A percentile compares a stretch with the other conserved stretches of the same genome.
Evolutionary conservation across 2,113 vertebrate genomes (phyloP).

Genomic region (Lucifuga dentata): DNA sequence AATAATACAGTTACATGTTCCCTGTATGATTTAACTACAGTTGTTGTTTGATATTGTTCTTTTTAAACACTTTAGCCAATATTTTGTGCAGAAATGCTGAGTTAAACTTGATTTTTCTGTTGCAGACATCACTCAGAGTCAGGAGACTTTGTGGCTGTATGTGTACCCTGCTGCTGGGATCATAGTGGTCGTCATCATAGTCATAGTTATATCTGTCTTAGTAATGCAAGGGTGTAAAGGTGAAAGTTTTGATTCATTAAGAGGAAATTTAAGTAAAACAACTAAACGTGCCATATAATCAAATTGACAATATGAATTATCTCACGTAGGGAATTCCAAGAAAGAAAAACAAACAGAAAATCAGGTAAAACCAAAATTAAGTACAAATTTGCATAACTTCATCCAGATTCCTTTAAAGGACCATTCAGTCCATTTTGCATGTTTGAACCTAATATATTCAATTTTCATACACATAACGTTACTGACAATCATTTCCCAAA

Average conservation of each 20-base stretch:
- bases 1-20: not conserved
- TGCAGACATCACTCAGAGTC: not conserved
- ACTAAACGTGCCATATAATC: too few relatives aligned
- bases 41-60: too few relatives aligned
- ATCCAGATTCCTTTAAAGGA: too few relatives aligned
- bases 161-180: slow-evolving; percentile 63
- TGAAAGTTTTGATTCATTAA: slow-evolving; percentile 26
- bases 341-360: slow-evolving; percentile 34
- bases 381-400: not conserved
- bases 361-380: slow-evolving; percentile 56
- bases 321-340: slow-evolving; percentile 34
- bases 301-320: slow-evolving; percentile 3
- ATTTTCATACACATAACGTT: too few relatives aligned
- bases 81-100: not conserved
- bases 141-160: not conserved
- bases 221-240: slow-evolving; percentile 56
- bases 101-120: not conserved
- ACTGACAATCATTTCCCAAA: too few relatives aligned
- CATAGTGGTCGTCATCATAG: slow-evolving; percentile 45
- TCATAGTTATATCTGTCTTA: slow-evolving; percentile 59
- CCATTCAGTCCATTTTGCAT: too few relatives aligned
- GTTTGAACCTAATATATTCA: too few relatives aligned
- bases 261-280: too few relatives aligned
- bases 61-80: too few relatives aligned
- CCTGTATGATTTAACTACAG: not conserved